Evolutionary conservation across 2,113 vertebrate species (phyloP), one percentile per base, ranked within the genome.

Genomic region (Hemiprocne comata): DNA sequence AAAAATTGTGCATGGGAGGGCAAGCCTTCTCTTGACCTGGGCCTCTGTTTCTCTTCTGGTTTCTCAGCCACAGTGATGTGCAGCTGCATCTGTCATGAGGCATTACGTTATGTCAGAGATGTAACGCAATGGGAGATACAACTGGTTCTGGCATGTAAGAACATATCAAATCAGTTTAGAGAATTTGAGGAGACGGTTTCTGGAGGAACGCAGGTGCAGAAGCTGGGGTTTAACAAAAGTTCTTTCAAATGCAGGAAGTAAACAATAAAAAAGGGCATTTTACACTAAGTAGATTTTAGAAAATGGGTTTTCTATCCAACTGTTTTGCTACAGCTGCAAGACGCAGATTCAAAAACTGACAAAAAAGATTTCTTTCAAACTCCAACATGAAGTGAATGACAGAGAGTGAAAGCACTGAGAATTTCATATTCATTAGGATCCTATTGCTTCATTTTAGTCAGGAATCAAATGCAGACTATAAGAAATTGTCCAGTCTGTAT

Each of bases 131-230:
- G 67, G 58, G 60, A 91, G 90, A 88, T 36, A 95, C 84, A 97
- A 98, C 84, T 55, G 54, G 60, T 84, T 95, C 86, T 97, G 96
- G 95, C 97, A 96, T 33, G 6, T 62, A 92, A 94, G 93, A 95
- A 98, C 96, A 96, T 66, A 83, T 98, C 95, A 97, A 96, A 97
- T 97, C 97, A 97, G 91, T 93, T 87, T 58, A 33, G 91, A 53
- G 78, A 95, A 98, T 97, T 92, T 88, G 87, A 96, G 95, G 94
- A 94, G 97, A 97, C 92, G 94, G 94, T 76, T 97, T 97, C 81
- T 87, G 84, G 92, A 97, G 44, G 90, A 97, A 73, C 78, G 65
- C 87, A 97, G 93, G 92, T 98, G 87, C 84, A 83, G 54, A 89
- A 82, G 74, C 73, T 87, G 44, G 36, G 89, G 73, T 76, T 96